Conservation (phyloP, 2,113 vertebrate genomes). For the Gnathonemus echidnorhynchus region DNA sequence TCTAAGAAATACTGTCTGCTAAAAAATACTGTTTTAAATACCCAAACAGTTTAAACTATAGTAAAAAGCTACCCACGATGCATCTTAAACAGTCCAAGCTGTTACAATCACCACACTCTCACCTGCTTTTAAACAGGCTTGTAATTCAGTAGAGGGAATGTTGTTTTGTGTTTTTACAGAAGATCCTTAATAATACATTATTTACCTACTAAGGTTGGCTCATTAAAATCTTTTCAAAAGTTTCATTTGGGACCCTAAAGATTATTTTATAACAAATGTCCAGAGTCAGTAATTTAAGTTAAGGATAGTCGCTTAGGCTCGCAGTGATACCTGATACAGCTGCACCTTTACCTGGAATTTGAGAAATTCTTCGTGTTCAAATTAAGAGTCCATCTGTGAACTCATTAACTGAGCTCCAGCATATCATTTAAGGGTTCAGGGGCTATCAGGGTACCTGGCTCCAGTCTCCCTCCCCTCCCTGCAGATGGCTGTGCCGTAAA, state of each 20-base stretch:
- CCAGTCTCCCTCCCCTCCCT: neutral
- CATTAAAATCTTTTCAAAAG: neutral
- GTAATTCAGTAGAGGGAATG: neutral
- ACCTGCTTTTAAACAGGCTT: neutral
- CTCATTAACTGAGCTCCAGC: neutral
- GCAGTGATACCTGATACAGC: neutral
- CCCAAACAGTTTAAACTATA: neutral
- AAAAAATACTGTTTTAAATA: neutral
- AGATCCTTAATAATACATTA: neutral
- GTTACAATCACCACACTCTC: neutral
- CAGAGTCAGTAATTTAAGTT: neutral
- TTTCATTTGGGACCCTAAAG: neutral
- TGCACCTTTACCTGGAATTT: neutral
- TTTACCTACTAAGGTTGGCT: neutral
- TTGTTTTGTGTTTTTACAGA: neutral
- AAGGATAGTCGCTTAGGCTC: neutral
- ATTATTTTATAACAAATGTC: neutral
- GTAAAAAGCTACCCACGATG: neutral
- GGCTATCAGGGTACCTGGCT: neutral
- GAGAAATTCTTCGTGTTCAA: neutral
- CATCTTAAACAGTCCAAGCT: neutral
- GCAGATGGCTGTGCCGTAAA: neutral
- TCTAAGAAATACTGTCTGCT: neutral
- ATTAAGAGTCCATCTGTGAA: neutral
- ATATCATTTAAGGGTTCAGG: neutral